A percentile compares a stretch with the other conserved stretches of the same genome.
phyloP scores from a whole-genome alignment of 2,888 invertebrate genomes.

The Strigamia maritima region DNA sequence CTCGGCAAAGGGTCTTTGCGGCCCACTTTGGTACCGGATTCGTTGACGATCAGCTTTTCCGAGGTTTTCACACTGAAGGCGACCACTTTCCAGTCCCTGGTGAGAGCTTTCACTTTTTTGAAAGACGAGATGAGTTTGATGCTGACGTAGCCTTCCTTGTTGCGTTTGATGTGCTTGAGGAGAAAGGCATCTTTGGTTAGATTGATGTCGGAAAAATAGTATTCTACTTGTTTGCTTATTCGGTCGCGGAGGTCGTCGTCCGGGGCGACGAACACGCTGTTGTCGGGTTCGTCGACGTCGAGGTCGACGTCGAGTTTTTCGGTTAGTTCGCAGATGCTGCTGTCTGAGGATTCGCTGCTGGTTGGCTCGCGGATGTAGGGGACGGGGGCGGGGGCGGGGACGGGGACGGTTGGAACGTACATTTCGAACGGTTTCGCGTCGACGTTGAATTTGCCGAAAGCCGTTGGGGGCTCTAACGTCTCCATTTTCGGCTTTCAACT shows the following conservation, averaged over 20 bases:
- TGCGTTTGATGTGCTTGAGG: constrained; percentile 87
- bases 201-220: constrained; percentile 92
- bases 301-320: background rate
- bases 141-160: constrained; percentile 95
- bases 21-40: constrained; percentile 82
- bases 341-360: constrained; percentile 34
- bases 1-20: constrained; percentile 79
- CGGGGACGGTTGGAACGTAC: background rate
- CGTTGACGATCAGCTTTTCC: constrained; percentile 80
- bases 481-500: background rate
- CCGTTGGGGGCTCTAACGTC: background rate
- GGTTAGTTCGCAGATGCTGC: background rate
- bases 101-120: constrained; percentile 87
- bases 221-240: constrained; percentile 85
- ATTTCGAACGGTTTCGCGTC: constrained; percentile 38
- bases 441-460: constrained; percentile 34
- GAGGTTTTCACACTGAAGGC: constrained; percentile 78
- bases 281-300: background rate
- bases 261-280: constrained; percentile 56
- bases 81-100: constrained; percentile 90
- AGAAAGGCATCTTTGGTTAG: constrained; percentile 93
- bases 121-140: constrained; percentile 92
- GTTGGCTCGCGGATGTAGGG: background rate
- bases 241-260: constrained; percentile 72
- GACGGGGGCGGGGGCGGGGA: background rate